Percentiles rank a stretch among this genome's conserved stretches.
phyloP scores from a whole-genome alignment of 2,113 vertebrate species.

The Tylochromis polylepis region DNA sequence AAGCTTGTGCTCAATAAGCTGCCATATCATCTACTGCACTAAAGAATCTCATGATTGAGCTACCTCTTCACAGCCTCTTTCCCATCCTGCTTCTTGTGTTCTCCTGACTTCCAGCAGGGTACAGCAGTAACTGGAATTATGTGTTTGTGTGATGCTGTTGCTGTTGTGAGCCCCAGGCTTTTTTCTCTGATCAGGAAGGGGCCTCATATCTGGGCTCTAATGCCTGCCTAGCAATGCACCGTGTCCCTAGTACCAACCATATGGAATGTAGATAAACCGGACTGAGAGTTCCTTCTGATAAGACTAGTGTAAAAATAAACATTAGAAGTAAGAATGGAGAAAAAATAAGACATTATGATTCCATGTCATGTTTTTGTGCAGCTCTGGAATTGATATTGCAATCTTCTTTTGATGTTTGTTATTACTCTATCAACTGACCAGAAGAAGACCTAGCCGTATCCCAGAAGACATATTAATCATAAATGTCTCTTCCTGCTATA shows the following conservation, averaged over 20 bases:
- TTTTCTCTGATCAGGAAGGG: neutral
- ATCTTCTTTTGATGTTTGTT: neutral
- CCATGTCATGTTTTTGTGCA: neutral
- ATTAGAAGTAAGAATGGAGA: neutral
- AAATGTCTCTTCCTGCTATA: neutral
- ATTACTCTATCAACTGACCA: neutral
- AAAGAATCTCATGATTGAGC: constrained; percentile 16
- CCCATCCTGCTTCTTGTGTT: neutral
- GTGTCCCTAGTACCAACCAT: neutral
- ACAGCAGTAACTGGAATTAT: neutral
- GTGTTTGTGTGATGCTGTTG: neutral
- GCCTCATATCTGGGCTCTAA: neutral
- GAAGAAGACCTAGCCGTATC: neutral
- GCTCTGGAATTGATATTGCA: neutral
- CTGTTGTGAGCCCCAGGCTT: neutral
- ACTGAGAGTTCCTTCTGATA: neutral
- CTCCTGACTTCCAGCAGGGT: neutral
- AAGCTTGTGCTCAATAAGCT: neutral
- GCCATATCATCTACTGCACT: neutral
- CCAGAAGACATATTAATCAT: neutral
- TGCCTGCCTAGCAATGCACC: neutral
- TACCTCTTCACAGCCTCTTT: constrained; percentile 11
- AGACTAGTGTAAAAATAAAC: neutral
- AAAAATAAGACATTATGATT: neutral
- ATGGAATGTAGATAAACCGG: neutral